These are phyloP conservation scores for Neomorphus geoffroyi DNA, from an alignment of 2,797 vertebrate genomes.

Conservation along the genomic window DNA sequence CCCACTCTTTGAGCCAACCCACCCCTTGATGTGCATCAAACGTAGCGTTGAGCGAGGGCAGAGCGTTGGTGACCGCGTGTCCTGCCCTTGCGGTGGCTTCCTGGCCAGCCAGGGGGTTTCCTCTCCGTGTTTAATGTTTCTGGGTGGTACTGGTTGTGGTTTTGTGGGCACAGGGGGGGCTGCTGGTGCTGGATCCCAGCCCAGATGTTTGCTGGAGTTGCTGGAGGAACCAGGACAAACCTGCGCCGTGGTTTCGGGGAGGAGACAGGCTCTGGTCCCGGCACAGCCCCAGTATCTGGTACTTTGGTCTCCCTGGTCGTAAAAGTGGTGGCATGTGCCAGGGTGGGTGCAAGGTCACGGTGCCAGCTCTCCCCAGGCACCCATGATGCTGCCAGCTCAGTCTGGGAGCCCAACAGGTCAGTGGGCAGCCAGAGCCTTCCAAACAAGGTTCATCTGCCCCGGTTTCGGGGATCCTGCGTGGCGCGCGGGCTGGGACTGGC, in stretches of 20 bases:
- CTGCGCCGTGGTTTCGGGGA: background rate
- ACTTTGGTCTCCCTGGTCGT: background rate
- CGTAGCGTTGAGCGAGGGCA: rapidly evolving
- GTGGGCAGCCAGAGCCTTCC: background rate
- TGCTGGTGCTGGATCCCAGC: background rate
- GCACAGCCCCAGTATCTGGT: background rate
- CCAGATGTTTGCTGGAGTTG: background rate
- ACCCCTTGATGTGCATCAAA: background rate
- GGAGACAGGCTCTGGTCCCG: background rate
- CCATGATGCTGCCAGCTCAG: rapidly evolving
- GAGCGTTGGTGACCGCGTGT: rapidly evolving
- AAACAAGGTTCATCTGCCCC: background rate
- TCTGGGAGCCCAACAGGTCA: rapidly evolving
- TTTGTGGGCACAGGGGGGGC: rapidly evolving
- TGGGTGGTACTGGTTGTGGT: rapidly evolving
- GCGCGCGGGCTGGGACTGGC: background rate
- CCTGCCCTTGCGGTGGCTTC: background rate
- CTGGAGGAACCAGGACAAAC: background rate
- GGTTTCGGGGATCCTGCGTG: background rate
- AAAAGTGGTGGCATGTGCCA: background rate
- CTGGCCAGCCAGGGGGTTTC: background rate
- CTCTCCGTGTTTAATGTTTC: rapidly evolving
- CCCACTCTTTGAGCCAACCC: background rate
- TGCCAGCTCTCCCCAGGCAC: background rate
- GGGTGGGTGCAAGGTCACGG: background rate